Conservation (phyloP, 2,888 invertebrate species). For the Drosophila recens region DNA sequence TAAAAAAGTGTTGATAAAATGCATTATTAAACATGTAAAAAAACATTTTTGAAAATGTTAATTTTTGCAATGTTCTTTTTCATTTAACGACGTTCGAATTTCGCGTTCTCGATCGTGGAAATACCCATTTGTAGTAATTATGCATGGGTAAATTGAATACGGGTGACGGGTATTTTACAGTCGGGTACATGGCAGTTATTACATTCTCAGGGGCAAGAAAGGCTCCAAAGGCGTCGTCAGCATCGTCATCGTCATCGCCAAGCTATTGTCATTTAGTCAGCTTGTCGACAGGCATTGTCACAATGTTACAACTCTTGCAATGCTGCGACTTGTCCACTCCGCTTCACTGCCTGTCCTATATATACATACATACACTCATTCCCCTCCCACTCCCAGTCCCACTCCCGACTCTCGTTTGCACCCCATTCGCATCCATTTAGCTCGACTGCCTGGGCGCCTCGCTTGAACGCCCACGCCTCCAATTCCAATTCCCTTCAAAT, state of each 20-base stretch:
- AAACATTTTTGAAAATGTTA: no score
- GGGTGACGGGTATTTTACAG: not conserved
- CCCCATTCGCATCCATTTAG: conserved; percentile 24
- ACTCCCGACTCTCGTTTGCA: conserved; percentile 12
- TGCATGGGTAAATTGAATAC: not conserved
- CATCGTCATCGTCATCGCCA: conserved; percentile 23
- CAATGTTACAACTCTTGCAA: conserved; percentile 74
- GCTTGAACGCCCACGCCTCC: conserved; percentile 75
- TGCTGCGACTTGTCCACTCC: conserved; percentile 38
- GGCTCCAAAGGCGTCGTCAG: conserved; percentile 49
- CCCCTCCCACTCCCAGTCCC: conserved; percentile 4
- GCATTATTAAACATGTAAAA: no score
- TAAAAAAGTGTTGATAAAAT: no score
- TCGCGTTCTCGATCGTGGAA: no score
- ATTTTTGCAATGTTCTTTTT: no score
- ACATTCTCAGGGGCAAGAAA: conserved; percentile 44
- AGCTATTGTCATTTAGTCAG: conserved; percentile 78
- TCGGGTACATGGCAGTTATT: not conserved
- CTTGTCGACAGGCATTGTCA: conserved; percentile 78
- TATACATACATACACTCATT: not conserved
- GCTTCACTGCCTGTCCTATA: conserved; percentile 26
- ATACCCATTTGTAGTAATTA: no score
- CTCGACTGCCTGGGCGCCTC: conserved; percentile 54
- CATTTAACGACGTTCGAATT: no score
- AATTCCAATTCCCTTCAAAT: conserved; percentile 52